Conservation (phyloP, 2,113 vertebrate genomes). For the Clupea harengus region DNA sequence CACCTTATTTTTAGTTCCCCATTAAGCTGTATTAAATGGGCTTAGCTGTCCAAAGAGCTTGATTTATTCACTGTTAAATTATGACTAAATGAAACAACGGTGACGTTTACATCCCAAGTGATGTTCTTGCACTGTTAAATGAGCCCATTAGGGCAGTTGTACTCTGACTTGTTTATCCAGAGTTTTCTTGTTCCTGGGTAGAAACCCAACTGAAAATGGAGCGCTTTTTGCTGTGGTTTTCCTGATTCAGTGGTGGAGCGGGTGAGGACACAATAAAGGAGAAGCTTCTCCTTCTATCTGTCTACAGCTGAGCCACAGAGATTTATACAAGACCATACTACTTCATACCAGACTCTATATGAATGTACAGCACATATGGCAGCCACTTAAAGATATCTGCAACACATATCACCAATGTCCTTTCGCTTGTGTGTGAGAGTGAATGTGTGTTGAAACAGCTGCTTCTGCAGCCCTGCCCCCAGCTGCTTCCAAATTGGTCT, state of each 20-base stretch:
- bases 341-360: neutral
- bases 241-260: neutral
- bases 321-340: neutral
- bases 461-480: constrained; percentile 65
- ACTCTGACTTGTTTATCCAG: constrained; percentile 22
- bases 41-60: neutral
- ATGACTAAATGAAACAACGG: neutral
- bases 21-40: neutral
- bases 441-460: constrained; percentile 68
- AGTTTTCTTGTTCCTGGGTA: neutral
- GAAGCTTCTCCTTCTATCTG: neutral
- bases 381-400: constrained; percentile 1
- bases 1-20: neutral
- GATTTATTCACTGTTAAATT: constrained; percentile 17
- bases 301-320: neutral
- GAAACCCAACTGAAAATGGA: neutral
- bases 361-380: neutral
- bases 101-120: constrained; percentile 25
- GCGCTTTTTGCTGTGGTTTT: neutral
- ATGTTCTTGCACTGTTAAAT: constrained; percentile 30
- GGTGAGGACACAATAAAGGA: neutral
- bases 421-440: constrained; percentile 5
- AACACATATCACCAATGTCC: constrained; percentile 13
- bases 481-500: constrained; percentile 73
- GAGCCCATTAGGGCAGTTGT: constrained; percentile 32